Conservation (phyloP, 1,140 invertebrate genomes). For the Brachionus rubens region DNA sequence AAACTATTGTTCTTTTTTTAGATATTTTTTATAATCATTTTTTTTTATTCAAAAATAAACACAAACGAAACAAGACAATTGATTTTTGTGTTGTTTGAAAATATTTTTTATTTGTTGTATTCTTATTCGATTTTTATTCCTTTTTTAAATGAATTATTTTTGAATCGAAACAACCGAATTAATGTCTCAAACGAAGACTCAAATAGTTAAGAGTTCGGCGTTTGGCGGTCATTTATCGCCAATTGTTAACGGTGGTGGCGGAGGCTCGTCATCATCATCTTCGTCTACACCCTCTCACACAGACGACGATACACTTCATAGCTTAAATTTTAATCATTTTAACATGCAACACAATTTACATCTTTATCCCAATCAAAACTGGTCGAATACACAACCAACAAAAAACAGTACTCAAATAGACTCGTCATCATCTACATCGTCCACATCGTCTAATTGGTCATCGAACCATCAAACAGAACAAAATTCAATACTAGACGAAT, state of each 20-base stretch:
- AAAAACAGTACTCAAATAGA: constrained; percentile 5
- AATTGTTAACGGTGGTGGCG: background rate
- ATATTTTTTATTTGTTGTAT: no score
- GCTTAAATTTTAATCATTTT: background rate
- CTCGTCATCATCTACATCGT: background rate
- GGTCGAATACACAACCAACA: background rate
- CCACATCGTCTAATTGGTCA: background rate
- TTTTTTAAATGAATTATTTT: background rate
- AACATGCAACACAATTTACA: background rate
- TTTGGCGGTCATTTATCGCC: background rate
- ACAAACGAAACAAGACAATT: no score
- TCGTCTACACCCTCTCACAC: background rate
- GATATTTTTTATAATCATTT: no score
- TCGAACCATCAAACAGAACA: background rate
- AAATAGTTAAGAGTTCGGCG: constrained; percentile 29
- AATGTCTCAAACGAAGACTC: constrained; percentile 36
- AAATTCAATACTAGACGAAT: background rate
- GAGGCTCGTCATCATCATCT: background rate
- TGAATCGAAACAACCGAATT: background rate
- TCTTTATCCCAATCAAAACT: background rate
- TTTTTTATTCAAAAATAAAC: no score
- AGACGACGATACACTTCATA: background rate
- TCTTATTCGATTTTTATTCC: background rate
- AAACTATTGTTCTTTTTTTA: no score
- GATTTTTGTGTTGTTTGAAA: no score